phyloP scores from a whole-genome alignment of 2,797 vertebrate species.

The Ciconia nigra region DNA sequence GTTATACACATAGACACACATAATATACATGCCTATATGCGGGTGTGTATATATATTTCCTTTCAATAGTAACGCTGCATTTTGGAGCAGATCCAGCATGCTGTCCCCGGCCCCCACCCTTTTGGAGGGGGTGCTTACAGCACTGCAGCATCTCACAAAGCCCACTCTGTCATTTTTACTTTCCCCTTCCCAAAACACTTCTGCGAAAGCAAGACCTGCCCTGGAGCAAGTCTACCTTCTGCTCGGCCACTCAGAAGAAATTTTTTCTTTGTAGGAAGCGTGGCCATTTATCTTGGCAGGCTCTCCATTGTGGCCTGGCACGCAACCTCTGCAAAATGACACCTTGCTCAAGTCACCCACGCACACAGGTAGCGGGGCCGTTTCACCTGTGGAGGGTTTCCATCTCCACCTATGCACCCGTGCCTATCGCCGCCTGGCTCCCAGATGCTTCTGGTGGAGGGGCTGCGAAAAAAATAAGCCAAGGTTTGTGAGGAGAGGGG shows the following conservation, averaged over 20 bases:
- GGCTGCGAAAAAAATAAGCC: not conserved
- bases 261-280: not conserved
- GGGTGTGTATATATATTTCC: not conserved
- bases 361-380: not conserved
- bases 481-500: not conserved
- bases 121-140: not conserved
- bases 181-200: not conserved
- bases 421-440: fast-evolving
- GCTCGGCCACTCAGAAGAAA: not conserved
- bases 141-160: not conserved
- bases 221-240: not conserved
- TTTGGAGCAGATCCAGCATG: not conserved
- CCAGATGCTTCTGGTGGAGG: not conserved
- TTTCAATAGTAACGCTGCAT: not conserved
- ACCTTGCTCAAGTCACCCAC: not conserved
- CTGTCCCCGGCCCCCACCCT: not conserved
- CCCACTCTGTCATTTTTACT: not conserved
- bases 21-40: fast-evolving
- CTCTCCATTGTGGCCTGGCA: not conserved
- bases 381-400: not conserved
- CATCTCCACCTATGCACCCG: not conserved
- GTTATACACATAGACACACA: not conserved
- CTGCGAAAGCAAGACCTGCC: not conserved
- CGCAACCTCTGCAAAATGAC: not conserved
- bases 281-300: slow-evolving; percentile 52